These are phyloP conservation scores for Pegea sp. DNA, from an alignment of 23 tunicate genomes.

Conservation along the genomic window DNA sequence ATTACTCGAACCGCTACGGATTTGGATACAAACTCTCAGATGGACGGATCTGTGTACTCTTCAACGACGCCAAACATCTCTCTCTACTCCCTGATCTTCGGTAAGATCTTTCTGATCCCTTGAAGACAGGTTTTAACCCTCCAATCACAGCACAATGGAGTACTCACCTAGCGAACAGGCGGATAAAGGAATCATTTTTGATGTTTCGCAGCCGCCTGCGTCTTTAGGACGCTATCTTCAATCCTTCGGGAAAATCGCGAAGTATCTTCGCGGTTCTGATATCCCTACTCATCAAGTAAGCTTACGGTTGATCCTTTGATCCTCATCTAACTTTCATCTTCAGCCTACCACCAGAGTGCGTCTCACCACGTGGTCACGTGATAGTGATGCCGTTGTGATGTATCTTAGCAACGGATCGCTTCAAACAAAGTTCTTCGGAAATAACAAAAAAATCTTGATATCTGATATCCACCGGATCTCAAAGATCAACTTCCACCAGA, in stretches of 20 bases:
- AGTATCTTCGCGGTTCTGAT: not conserved
- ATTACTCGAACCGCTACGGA: conserved; percentile 91
- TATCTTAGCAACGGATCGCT: conserved; percentile 62
- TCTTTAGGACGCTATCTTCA: conserved; percentile 4
- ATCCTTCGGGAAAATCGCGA: not conserved
- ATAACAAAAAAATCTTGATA: conserved; percentile 56
- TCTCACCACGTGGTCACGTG: conserved; percentile 45
- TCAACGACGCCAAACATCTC: conserved; percentile 84
- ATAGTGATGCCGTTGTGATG: conserved; percentile 50
- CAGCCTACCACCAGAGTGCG: conserved; percentile 15
- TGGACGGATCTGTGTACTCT: conserved; percentile 71
- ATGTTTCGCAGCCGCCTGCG: conserved; percentile 1
- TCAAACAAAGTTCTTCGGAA: conserved; percentile 54
- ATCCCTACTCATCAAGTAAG: not conserved
- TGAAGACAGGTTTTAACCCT: not conserved
- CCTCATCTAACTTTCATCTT: not conserved
- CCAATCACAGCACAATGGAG: conserved; percentile 15
- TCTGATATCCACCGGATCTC: conserved; percentile 28
- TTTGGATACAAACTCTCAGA: conserved; percentile 88
- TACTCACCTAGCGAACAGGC: conserved; percentile 13
- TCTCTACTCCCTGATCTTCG: conserved; percentile 38
- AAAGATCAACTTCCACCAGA: no score
- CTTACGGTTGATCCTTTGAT: not conserved
- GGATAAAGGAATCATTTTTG: not conserved
- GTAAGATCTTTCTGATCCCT: conserved; percentile 11